Evolutionary conservation across 2,888 invertebrate genomes (phyloP), one percentile per base, ranked within the genome.

Genomic region (Cephus spinipes): DNA sequence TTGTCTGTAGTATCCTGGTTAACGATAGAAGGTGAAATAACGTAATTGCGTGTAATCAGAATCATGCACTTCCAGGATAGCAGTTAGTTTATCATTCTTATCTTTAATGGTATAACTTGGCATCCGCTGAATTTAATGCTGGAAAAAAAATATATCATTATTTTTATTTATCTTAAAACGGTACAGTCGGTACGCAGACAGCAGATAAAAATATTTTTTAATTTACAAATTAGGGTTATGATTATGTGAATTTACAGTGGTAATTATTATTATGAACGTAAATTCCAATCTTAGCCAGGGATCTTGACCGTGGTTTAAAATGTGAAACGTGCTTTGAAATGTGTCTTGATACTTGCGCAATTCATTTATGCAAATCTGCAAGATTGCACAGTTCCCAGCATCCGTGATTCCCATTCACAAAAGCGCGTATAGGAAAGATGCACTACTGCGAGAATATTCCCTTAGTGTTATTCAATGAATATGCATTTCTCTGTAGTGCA

Each of bases 31-130:
- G 6, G 40, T 40, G 40, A 40, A 40, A 15, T 40, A 40, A 40
- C 40, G 73, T 73, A 73, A 73, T 73, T 73, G 73, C 34, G 12
- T 30, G 73, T 32, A 32, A 73, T 32, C 15, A 34, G 73, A n/a
- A 73, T 9, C 9, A 15, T 32, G 73, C 73, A 12, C 34, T 33
- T 35, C 9, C 34, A 33, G 73, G 34, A 73, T 32, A 40, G 15
- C 6, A 15, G 40, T 6, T 15, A 15, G 15, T 40, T 15, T 40
- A 15, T 40, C 6, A 40, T 15, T 40, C 15, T 40, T 40, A 40
- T 40, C 15, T 40, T 15, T 15, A 40, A 40, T 15, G 40, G 2
- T 15, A 15, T 15, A 40, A 40, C 15, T 40, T 15, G 40, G 40
- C 6, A 40, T 6, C 15, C 4, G 6, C 15, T 40, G 15, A 40